Evolutionary conservation across 2,797 vertebrate genomes (phyloP), one percentile per base, ranked within the genome.

Genomic region (Sphaeramia orbicularis): DNA sequence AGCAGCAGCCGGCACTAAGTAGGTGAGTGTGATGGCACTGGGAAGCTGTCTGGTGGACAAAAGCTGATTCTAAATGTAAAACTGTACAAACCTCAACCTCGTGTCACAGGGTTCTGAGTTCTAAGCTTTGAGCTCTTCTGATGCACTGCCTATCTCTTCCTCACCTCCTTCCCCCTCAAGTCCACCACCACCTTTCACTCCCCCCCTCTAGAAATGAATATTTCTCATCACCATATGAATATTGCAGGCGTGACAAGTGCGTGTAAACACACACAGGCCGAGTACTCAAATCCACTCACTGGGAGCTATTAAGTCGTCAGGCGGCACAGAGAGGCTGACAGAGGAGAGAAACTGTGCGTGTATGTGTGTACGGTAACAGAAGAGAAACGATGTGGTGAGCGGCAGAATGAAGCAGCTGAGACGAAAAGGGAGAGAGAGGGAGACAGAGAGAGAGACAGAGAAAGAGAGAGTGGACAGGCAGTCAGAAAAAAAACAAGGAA

Each of bases 271-370:
- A 97, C 94, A 96, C 95, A 97, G 95, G 94, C 95, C 94, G 95
- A 97, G 96, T 95, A 96, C 96, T 97, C 95, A 97, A 96, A 97
- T 97, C 96, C 95, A 97, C 96, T 98, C 96, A 95, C 95, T 95
- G 95, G 96, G 96, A 95, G 96, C 97, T 96, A 99, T 99, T 98
- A 98, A 98, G 96, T 96, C 96, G 95, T 98, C 97, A 99, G 95
- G 91, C 92, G 89, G 93, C 95, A 89, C 95, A 95, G 95, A 96
- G 95, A 96, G 94, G 78, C 86, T 90, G 89, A 89, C 88, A 86
- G 78, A 76, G 78, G 67, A 82, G 61, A 70, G 81, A 78, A 78
- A 81, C 80, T 72, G 79, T 84, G 82, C 78, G 63, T 75, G 80
- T 66, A 44, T 80, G 78, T 78, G 78, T 95, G 95, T 92, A 93